These are phyloP conservation scores for Campylomormyrus tamandua DNA, from an alignment of 2,113 vertebrate genomes.

Conservation along the genomic window DNA sequence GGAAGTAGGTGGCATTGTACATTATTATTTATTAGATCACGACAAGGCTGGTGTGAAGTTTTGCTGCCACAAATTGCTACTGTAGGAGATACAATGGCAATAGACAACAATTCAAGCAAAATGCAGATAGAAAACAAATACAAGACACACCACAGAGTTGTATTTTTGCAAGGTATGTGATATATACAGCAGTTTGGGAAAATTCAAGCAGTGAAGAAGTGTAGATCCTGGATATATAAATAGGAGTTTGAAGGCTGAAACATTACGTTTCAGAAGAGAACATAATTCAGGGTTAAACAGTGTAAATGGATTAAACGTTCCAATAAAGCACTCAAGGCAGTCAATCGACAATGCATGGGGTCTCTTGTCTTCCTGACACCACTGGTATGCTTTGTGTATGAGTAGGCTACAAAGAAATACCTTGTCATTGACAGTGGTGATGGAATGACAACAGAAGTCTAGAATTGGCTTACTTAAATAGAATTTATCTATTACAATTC, in stretches of 20 bases:
- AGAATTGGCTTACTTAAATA: not conserved
- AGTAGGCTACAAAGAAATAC: not conserved
- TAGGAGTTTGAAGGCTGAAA: not conserved
- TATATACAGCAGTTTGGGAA: not conserved
- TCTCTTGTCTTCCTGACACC: not conserved
- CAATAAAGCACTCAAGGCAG: not conserved
- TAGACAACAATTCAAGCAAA: not conserved
- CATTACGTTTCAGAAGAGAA: not conserved
- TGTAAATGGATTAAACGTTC: not conserved
- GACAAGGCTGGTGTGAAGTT: not conserved
- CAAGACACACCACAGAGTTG: not conserved
- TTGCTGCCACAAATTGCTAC: not conserved
- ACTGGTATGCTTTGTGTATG: not conserved
- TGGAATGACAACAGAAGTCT: not conserved
- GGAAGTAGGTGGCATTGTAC: not conserved
- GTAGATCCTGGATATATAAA: no score
- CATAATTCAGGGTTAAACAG: not conserved
- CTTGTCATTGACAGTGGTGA: not conserved
- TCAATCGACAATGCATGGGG: not conserved
- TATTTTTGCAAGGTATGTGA: not conserved
- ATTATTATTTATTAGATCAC: not conserved
- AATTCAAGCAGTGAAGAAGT: not conserved
- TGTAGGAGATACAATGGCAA: not conserved
- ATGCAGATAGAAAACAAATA: not conserved
- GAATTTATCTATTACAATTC: not conserved